These are phyloP conservation scores for Eulacestoma nigropectus DNA, from an alignment of 2,113 vertebrate genomes.

Conservation along the genomic window DNA sequence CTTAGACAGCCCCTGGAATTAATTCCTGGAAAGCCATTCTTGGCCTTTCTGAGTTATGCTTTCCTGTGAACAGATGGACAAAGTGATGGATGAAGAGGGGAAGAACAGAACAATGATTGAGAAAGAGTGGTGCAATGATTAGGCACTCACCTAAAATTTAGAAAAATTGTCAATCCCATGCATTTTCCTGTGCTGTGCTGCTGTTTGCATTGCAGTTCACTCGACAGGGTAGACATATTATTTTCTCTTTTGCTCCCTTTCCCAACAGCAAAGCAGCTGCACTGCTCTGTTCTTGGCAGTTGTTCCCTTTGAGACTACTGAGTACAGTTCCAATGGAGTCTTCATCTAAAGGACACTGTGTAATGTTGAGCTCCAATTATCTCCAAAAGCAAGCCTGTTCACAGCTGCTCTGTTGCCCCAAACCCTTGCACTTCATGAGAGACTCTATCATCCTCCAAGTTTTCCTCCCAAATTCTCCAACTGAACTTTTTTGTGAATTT, in stretches of 20 bases:
- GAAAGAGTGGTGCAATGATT: neutral
- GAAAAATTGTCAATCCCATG: neutral
- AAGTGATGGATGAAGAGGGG: neutral
- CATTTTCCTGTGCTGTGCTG: neutral
- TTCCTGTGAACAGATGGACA: neutral
- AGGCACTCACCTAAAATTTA: neutral
- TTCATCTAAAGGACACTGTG: neutral
- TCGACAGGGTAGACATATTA: neutral
- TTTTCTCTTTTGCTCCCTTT: neutral
- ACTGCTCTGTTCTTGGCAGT: neutral
- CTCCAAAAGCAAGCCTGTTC: neutral
- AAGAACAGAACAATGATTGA: neutral
- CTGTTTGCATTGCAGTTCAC: neutral
- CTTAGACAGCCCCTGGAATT: constrained; percentile 32
- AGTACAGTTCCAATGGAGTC: neutral
- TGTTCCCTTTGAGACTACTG: neutral
- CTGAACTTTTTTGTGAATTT: neutral
- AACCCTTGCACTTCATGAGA: neutral
- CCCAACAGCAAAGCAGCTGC: neutral
- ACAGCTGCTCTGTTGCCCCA: neutral
- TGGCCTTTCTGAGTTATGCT: neutral
- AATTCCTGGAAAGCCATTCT: constrained; percentile 42
- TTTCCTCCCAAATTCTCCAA: neutral
- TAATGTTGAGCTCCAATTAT: neutral
- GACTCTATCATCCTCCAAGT: neutral